Conservation (phyloP, 2,888 invertebrate genomes). For the Encarsia formosa region DNA sequence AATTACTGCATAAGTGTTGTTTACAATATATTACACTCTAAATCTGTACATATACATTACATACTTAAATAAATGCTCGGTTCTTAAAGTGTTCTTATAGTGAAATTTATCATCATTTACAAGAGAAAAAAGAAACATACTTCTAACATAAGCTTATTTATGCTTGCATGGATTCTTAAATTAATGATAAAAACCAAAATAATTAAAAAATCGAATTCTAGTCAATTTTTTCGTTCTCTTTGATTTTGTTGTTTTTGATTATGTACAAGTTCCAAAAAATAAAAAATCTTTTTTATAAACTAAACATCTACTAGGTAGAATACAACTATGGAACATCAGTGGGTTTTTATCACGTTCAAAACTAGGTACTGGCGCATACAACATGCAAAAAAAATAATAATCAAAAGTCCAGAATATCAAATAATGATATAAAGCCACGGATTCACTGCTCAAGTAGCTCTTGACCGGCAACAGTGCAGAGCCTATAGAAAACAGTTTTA, state of each 20-base stretch:
- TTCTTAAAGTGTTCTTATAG: conserved; percentile 24
- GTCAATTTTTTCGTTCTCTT: not conserved
- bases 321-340: conserved; percentile 24
- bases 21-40: conserved; percentile 30
- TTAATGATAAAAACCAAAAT: conserved; percentile 17
- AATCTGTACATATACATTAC: conserved; percentile 39
- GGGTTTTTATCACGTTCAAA: conserved; percentile 20
- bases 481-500: conserved; percentile 56
- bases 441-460: conserved; percentile 51
- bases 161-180: conserved; percentile 40
- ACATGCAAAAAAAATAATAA: conserved; percentile 32
- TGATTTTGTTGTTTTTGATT: conserved; percentile 10
- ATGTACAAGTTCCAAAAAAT: conserved; percentile 20
- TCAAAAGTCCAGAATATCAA: conserved; percentile 31
- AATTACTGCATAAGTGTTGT: conserved; percentile 18
- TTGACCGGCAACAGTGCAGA: conserved; percentile 52
- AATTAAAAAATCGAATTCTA: conserved; percentile 15
- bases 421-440: conserved; percentile 34
- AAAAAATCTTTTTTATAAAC: conserved; percentile 32
- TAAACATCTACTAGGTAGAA: conserved; percentile 37
- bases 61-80: conserved; percentile 38
- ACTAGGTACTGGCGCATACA: conserved; percentile 24
- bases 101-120: conserved; percentile 21
- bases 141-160: too few species aligned
- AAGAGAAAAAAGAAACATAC: conserved; percentile 1